Evolutionary conservation across 2,113 vertebrate species (phyloP).

Genomic region (Steatornis caripensis): DNA sequence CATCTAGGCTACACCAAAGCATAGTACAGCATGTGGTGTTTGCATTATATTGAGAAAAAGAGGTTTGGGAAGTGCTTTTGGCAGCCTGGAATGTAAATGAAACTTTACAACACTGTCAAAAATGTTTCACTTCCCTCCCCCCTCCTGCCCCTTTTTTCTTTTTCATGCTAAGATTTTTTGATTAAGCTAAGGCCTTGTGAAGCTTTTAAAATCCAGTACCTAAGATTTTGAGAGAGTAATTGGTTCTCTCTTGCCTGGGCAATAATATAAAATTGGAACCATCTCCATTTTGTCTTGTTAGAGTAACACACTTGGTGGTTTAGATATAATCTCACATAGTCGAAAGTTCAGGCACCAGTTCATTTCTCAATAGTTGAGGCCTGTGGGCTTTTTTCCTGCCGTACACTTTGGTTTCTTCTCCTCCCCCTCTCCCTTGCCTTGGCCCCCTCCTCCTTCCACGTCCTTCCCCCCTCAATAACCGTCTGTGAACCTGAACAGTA

Average conservation of each 20-base stretch:
- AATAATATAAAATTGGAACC: constrained; percentile 64
- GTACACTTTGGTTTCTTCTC: background rate
- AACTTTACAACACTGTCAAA: constrained; percentile 24
- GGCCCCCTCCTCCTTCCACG: background rate
- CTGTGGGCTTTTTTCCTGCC: background rate
- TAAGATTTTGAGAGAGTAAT: constrained; percentile 64
- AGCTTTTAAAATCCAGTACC: constrained; percentile 40
- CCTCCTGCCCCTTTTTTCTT: rapidly evolving
- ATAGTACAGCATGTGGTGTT: constrained; percentile 26
- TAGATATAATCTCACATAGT: constrained; percentile 61
- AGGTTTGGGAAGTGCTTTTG: background rate
- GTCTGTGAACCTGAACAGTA: constrained; percentile 66
- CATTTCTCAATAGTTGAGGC: constrained; percentile 40
- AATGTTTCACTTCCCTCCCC: background rate
- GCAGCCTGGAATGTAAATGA: constrained; percentile 44
- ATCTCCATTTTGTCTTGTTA: constrained; percentile 72
- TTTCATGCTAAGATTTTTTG: constrained; percentile 33
- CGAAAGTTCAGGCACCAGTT: constrained; percentile 53
- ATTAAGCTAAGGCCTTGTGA: constrained; percentile 33
- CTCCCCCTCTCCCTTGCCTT: background rate
- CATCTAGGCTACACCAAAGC: constrained; percentile 61
- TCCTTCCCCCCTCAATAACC: background rate
- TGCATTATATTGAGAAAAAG: constrained; percentile 12
- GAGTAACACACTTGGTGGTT: constrained; percentile 54
- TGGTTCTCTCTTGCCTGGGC: constrained; percentile 65